Percentiles rank a stretch among this genome's conserved stretches.
Conservation (phyloP, 2,888 invertebrate species). For the Lamproptera curius region DNA sequence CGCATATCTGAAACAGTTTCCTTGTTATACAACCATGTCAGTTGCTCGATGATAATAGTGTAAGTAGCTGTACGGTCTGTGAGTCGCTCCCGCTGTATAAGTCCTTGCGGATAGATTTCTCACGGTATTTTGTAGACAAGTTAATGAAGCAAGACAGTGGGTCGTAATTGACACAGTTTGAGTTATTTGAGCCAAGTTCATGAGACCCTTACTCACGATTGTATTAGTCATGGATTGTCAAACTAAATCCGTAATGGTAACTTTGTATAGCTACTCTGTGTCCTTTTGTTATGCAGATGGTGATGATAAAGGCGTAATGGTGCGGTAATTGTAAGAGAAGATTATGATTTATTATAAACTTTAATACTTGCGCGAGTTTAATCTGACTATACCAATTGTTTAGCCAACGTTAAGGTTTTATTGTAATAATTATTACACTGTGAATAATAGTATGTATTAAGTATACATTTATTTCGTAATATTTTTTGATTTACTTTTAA, state of each 20-base stretch:
- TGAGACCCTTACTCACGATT: slow-evolving; percentile 20
- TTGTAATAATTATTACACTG: no score
- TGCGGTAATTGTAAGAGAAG: no score
- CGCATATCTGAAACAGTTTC: slow-evolving; percentile 7
- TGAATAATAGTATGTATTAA: no score
- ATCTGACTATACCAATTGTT: no score
- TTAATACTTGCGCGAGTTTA: no score
- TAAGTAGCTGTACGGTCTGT: slow-evolving; percentile 2
- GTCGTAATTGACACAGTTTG: slow-evolving; percentile 20
- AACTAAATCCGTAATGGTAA: slow-evolving; percentile 6
- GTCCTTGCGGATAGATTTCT: slow-evolving; percentile 21
- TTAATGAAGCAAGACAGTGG: slow-evolving; percentile 22
- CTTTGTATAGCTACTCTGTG: slow-evolving; percentile 8
- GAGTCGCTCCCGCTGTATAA: slow-evolving; percentile 1
- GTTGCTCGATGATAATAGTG: slow-evolving; percentile 2
- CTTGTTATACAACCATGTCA: slow-evolving; percentile 1
- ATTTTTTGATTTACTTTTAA: no score
- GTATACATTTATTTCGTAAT: no score
- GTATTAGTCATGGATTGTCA: slow-evolving; percentile 16
- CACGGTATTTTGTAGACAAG: slow-evolving; percentile 20
- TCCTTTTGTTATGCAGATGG: background rate
- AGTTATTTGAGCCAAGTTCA: slow-evolving; percentile 23
- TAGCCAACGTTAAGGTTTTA: no score
- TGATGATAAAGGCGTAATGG: background rate
- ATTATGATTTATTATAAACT: no score